Conservation (phyloP, 2,113 vertebrate species). For the Amblyopsis rosae region DNA sequence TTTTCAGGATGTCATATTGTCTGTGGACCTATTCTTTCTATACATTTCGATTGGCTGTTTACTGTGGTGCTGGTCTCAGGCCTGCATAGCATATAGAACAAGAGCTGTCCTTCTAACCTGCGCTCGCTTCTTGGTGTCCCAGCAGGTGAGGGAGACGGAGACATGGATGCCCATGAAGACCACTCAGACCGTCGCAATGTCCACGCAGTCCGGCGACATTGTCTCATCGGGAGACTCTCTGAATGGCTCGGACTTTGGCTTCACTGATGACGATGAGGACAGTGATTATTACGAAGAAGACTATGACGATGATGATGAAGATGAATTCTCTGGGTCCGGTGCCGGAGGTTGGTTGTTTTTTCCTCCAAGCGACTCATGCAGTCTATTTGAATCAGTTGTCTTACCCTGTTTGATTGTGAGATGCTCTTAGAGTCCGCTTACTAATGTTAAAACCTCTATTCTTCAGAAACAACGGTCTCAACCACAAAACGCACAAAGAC, state of each 20-base stretch:
- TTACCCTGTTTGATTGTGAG: background rate
- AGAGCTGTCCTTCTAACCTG: slow-evolving; percentile 18
- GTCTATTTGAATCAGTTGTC: background rate
- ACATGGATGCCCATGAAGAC: slow-evolving; percentile 78
- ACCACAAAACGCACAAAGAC: background rate
- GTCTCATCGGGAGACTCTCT: slow-evolving; percentile 62
- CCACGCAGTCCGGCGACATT: background rate
- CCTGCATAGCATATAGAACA: background rate
- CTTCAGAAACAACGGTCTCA: slow-evolving; percentile 1
- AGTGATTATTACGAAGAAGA: slow-evolving; percentile 41
- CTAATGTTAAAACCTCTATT: slow-evolving; percentile 3
- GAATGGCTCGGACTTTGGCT: slow-evolving; percentile 63
- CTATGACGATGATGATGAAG: slow-evolving; percentile 30
- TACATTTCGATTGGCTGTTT: background rate
- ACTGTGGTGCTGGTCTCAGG: background rate
- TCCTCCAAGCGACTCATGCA: background rate
- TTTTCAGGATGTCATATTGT: background rate
- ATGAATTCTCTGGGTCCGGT: slow-evolving; percentile 85
- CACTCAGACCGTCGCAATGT: slow-evolving; percentile 21
- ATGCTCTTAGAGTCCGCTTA: background rate
- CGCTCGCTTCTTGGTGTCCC: slow-evolving; percentile 30
- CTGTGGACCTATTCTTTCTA: background rate
- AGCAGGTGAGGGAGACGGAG: slow-evolving; percentile 80
- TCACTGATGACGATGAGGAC: slow-evolving; percentile 56
- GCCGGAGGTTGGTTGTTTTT: slow-evolving; percentile 67